Percentiles rank a stretch among this genome's conserved stretches.
These are phyloP conservation scores for Drusus annulatus DNA, from an alignment of 1,140 invertebrate genomes.

Conservation along the genomic window DNA sequence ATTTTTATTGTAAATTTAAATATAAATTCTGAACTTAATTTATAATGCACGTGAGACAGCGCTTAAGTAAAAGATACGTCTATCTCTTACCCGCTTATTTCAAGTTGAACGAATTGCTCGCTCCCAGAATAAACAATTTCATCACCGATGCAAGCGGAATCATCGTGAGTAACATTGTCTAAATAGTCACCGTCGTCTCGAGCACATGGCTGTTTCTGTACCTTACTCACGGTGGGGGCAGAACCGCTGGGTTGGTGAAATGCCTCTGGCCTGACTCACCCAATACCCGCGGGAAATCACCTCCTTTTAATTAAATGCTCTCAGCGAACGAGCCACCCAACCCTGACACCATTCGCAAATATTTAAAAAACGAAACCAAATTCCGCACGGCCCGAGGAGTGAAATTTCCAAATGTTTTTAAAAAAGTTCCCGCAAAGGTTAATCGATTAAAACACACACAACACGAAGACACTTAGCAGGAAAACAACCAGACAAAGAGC, in stretches of 20 bases:
- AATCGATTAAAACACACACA: background rate
- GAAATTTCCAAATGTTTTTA: no score
- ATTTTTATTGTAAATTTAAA: no score
- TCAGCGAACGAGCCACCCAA: no score
- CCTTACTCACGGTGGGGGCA: background rate
- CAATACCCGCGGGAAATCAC: background rate
- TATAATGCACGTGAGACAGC: background rate
- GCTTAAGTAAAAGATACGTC: background rate
- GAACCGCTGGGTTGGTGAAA: background rate
- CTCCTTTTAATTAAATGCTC: background rate
- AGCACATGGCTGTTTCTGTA: background rate
- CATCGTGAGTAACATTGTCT: slow-evolving; percentile 27
- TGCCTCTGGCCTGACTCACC: background rate
- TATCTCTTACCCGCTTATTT: background rate
- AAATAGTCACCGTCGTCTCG: slow-evolving; percentile 12
- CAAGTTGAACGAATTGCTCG: slow-evolving; percentile 3
- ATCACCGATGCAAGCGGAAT: slow-evolving; percentile 1
- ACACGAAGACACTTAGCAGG: background rate
- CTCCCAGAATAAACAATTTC: slow-evolving; percentile 19
- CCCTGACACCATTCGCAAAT: background rate
- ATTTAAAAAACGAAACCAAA: background rate
- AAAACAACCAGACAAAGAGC: no score
- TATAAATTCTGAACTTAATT: no score
- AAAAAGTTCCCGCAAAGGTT: no score
- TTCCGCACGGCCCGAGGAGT: background rate